Conservation (phyloP, 2,113 vertebrate species). For the Misgurnus mizolepis region DNA sequence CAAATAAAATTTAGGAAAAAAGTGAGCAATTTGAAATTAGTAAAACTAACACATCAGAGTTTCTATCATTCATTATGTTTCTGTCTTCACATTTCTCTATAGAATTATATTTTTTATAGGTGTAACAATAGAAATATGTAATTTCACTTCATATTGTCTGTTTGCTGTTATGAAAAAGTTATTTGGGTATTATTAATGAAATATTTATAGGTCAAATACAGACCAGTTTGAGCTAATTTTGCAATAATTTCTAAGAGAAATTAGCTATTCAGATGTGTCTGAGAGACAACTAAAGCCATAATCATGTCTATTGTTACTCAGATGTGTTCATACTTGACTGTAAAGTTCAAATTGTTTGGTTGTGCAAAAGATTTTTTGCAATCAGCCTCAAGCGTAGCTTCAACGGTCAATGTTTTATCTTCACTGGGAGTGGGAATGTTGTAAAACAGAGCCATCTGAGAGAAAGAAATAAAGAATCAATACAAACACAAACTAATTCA, state of each 20-base stretch:
- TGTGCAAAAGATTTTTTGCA: constrained; percentile 43
- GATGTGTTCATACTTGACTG: constrained; percentile 10
- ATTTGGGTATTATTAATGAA: too few relatives aligned
- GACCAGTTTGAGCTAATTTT: too few relatives aligned
- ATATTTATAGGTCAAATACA: too few relatives aligned
- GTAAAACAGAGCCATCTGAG: constrained; percentile 62
- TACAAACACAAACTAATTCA: neutral
- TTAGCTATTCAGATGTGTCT: too few relatives aligned
- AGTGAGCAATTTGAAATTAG: neutral
- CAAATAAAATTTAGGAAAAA: neutral
- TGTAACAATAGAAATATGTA: too few relatives aligned
- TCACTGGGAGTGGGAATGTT: constrained; percentile 63
- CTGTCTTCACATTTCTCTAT: too few relatives aligned
- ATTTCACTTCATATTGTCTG: too few relatives aligned
- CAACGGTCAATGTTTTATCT: constrained; percentile 42
- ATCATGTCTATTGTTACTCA: neutral
- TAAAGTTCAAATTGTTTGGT: neutral
- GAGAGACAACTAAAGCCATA: neutral
- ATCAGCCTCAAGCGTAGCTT: neutral
- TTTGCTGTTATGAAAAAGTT: too few relatives aligned
- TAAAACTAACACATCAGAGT: too few relatives aligned
- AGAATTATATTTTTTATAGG: too few relatives aligned
- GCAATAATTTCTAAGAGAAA: too few relatives aligned
- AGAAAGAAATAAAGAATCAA: neutral
- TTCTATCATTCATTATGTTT: too few relatives aligned